Evolutionary conservation across 2,797 vertebrate species (phyloP).

Genomic region (Lithobates sylvaticus): DNA sequence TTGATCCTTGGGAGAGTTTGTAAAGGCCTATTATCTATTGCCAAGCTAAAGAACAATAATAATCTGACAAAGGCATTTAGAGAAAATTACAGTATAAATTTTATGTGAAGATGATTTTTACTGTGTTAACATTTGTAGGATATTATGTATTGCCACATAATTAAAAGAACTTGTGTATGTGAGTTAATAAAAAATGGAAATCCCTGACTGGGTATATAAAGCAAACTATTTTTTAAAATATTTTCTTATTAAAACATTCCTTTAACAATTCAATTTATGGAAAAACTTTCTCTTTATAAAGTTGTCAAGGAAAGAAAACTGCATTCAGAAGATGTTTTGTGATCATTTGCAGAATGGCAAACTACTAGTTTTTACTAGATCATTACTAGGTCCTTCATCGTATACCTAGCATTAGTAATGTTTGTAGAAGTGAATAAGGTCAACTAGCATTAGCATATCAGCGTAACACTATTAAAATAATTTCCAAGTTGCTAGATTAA

Average conservation of each 20-base stretch:
- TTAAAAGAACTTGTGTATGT: neutral
- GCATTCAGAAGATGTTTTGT: neutral
- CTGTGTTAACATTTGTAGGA: neutral
- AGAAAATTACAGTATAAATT: too few relatives aligned
- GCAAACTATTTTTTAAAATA: neutral
- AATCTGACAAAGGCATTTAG: neutral
- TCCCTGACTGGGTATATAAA: neutral
- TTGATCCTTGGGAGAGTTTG: neutral
- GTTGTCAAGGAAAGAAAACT: neutral
- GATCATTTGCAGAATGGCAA: neutral
- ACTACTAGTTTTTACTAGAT: neutral
- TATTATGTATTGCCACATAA: neutral
- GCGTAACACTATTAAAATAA: neutral
- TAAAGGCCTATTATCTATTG: neutral
- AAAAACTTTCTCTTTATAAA: neutral
- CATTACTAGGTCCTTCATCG: neutral
- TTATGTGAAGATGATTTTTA: too few relatives aligned
- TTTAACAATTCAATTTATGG: neutral
- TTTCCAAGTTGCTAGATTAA: conserved; percentile 12
- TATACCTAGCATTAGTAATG: neutral
- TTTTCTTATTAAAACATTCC: neutral
- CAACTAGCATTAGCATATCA: too few relatives aligned
- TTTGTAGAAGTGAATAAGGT: neutral
- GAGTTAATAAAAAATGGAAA: too few relatives aligned
- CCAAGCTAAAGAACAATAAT: neutral